Base-by-base conservation (phyloP, 1,140 invertebrate genomes). In the Drosophila elegans region DNA sequence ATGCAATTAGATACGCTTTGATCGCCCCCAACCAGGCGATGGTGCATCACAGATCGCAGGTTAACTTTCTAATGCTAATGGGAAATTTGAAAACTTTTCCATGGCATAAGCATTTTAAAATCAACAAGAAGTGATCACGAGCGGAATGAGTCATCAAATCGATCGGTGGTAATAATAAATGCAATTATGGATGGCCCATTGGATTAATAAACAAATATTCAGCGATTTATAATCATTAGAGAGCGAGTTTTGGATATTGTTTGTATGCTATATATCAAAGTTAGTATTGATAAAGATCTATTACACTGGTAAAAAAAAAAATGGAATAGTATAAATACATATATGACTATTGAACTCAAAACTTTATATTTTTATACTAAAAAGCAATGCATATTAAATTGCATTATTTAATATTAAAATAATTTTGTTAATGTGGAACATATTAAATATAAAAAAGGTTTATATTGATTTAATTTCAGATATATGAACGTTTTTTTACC, bases 1-100 rank as follows among this genome's bases (percentile, higher is more conserved):
- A 85, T 82, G 78, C 71, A 81, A 82, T 85, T 78, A 59, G 60
- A 73, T 54, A 48, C 51, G 46, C 49, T 64, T 52, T 25, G 38
- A 57, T 64, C 72, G 61, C 55, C 53, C 62, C 44, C 51, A 49
- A 59, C 21, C 32, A 63, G 3, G 34, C 27, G 49, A 39, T 39
- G 45, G 38, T 53, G 61, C 48, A 69, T 13, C 52, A 32, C 29
- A 53, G 48, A 60, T 53, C 25, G 1, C 16, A 21, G 64, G 46
- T 39, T 49, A 86, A 85, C 81, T 85, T 85, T 85, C 81, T 85
- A 85, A 81, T 86, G 81, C 82, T 81, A 81, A 76, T 77, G 57
- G 77, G 56, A 85, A 75, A 80, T 45, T 75, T 53, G 39, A 63
- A 80, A 86, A 86, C 55, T 69, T 85, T 86, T 85, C 82, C 82